Conservation (phyloP, 2,797 vertebrate genomes). For the Psittacula echo region DNA sequence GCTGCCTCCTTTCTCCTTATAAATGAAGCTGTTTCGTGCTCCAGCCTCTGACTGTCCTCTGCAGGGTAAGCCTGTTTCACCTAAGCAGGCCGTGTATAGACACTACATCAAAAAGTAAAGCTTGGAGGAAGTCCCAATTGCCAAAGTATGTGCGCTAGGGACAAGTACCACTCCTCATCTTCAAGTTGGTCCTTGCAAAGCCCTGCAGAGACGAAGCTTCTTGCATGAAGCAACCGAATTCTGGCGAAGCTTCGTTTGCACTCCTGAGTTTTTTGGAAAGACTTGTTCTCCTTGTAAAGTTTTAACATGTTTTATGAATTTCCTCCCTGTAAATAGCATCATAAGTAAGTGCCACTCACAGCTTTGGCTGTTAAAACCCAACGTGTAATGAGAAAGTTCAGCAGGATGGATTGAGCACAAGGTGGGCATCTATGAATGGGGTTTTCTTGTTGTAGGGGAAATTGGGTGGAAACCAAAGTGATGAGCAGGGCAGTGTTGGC, state of each 20-base stretch:
- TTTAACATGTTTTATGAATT: slow-evolving; percentile 32
- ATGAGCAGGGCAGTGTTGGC: neutral
- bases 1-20: slow-evolving; percentile 29
- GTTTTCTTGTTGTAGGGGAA: neutral
- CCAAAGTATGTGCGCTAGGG: neutral
- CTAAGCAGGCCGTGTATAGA: neutral
- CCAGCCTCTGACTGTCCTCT: neutral
- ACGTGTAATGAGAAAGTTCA: rapidly evolving
- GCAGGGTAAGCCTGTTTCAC: neutral
- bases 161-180: neutral
- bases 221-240: neutral
- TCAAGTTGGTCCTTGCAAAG: neutral
- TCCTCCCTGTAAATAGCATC: neutral
- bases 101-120: neutral
- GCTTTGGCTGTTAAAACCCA: neutral
- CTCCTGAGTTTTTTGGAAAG: neutral
- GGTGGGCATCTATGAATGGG: neutral
- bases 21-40: neutral
- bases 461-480: neutral
- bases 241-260: neutral
- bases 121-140: neutral
- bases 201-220: neutral
- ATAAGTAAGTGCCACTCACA: neutral
- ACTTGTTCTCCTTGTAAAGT: slow-evolving; percentile 44
- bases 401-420: neutral